Evolutionary conservation across 2,888 invertebrate genomes (phyloP).

Genomic region (Synergus itoensis): DNA sequence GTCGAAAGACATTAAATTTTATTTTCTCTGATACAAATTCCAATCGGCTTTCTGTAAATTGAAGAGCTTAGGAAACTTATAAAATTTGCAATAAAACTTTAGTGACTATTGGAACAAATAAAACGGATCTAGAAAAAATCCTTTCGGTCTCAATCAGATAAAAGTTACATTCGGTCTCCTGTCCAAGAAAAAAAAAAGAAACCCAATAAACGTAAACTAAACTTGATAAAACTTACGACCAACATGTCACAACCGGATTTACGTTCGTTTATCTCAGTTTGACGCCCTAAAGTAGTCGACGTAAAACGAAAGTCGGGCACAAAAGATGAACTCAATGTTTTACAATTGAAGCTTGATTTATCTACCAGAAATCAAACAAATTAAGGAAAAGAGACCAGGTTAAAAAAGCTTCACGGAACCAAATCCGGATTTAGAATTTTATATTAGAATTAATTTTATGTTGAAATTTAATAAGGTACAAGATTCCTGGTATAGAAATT

Average conservation of each 20-base stretch:
- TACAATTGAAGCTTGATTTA: too few relatives aligned
- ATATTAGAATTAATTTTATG: too few relatives aligned
- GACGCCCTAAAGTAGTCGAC: background rate
- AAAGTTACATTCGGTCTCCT: background rate
- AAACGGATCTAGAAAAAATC: slow-evolving; percentile 18
- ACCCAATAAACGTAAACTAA: slow-evolving; percentile 18
- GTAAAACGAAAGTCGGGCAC: background rate
- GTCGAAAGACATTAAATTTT: background rate
- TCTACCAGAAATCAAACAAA: too few relatives aligned
- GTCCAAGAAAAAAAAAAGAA: background rate
- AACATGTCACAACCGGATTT: background rate
- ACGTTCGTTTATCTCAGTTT: background rate
- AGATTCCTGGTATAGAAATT: background rate
- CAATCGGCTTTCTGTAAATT: background rate
- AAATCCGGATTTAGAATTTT: too few relatives aligned
- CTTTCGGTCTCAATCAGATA: background rate
- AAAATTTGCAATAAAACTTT: background rate
- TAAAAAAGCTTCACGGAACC: too few relatives aligned
- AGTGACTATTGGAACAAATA: slow-evolving; percentile 9
- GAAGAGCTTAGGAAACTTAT: background rate
- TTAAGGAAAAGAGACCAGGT: too few relatives aligned
- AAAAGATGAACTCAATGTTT: background rate
- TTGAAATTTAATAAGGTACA: background rate
- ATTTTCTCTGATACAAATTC: background rate
- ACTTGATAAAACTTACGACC: slow-evolving; percentile 17